These are phyloP conservation scores for Calidris pygmaea DNA, from an alignment of 2,113 vertebrate genomes.

Conservation along the genomic window DNA sequence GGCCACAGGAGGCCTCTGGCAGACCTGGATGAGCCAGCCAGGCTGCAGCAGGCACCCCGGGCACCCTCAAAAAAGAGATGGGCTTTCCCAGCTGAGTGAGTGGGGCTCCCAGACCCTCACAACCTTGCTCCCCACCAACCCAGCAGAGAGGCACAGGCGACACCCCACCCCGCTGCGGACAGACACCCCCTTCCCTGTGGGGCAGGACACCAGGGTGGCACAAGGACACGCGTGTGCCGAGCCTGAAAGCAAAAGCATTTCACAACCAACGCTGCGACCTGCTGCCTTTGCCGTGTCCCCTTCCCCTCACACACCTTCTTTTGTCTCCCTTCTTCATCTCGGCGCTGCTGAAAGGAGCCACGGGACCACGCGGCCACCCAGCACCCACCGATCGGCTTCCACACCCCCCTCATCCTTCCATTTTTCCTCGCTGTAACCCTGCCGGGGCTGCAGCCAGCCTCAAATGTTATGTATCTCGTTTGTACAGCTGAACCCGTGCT, in stretches of 20 bases:
- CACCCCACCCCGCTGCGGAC: accelerated
- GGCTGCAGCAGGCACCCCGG: background rate
- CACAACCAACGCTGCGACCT: accelerated
- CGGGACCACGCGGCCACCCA: accelerated
- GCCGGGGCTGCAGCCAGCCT: background rate
- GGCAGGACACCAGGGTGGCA: background rate
- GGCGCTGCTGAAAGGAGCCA: background rate
- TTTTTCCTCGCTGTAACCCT: background rate
- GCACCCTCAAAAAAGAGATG: background rate
- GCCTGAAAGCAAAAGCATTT: background rate
- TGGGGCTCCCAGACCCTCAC: accelerated
- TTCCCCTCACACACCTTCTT: background rate
- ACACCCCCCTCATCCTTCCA: background rate
- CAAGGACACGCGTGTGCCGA: accelerated
- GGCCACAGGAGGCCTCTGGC: background rate
- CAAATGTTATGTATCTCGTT: background rate
- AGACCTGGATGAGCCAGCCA: accelerated
- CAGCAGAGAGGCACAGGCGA: background rate
- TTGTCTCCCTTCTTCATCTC: background rate
- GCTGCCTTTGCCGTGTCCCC: background rate
- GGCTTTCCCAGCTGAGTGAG: background rate
- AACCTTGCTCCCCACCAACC: background rate
- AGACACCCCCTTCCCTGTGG: background rate
- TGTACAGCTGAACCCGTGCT: background rate
- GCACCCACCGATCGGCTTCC: accelerated